Evolutionary conservation across 2,797 vertebrate genomes (phyloP), one percentile per base, ranked within the genome.

Genomic region (Buceros bicornis): DNA sequence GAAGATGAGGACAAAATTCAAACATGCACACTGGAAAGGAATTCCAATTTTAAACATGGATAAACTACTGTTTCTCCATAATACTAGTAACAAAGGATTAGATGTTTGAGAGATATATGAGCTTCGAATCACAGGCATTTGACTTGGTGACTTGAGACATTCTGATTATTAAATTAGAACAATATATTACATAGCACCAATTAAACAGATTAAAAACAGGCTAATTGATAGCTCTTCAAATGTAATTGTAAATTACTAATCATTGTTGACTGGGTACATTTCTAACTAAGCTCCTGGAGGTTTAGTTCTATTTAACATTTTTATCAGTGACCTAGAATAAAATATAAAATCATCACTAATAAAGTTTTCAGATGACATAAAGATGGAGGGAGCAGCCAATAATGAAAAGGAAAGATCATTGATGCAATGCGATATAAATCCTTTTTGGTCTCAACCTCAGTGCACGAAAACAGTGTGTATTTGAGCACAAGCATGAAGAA

Each of bases 91-190:
- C 56, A 87, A 90, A 83, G 11, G 17, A 79, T 79, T 90, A 79
- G 12, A 47, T 73, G 13, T 8, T 77, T 84, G 43, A 6, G 8
- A 92, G 60, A 48, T 72, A 45, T 14, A 65, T 26, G 28, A 57
- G 4, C 22, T 72, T 79, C 45, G 84, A 90, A 84, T 37, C 72
- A 65, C 13, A 61, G 80, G 56, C 88, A 66, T 87, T 90, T 90
- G 73, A 90, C 64, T 94, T 79, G 58, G 86, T 87, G 86, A 84
- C 77, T 79, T 11, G 3, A 79, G 86, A 77, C 66, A 93, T 73
- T 94, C 94, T 89, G 70, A 66, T 94, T 95, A 89, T 42, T 51
- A 92, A 96, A 94, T 82, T 82, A 84, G 62, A 94, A 58, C 73
- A 89, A 82, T 73, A 89, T 62, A 29, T 79, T 84, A 82, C 33